Evolutionary conservation across 2,113 vertebrate species (phyloP), one percentile per base, ranked within the genome.

Genomic region (Lethenteron reissneri): DNA sequence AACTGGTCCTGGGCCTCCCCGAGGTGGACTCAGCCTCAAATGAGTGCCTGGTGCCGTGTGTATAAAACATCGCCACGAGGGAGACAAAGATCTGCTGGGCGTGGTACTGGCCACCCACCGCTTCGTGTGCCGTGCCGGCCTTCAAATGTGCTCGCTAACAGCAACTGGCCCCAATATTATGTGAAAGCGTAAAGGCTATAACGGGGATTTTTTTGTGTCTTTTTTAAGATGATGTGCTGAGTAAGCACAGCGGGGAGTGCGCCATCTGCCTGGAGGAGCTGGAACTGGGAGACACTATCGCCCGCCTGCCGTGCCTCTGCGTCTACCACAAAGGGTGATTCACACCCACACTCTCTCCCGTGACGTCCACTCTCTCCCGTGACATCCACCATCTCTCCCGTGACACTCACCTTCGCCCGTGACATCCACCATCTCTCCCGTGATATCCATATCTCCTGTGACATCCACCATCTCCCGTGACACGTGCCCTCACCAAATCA

Each of bases 211-310:
- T 77, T 70, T 72, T 76, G 70, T 69, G 81, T 68, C 80, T 72
- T 77, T 77, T 77, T 76, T 10, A 80, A 96, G 92, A 95, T 86
- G 90, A 96, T 73, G 88, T 96, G 70, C 85, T 96, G 78, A 81
- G 81, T 72, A 95, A 95, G 84, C 89, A 92, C 72, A 78, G 87
- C 73, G 90, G 89, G 76, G 92, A 96, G 80, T 96, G 92, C 87
- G 86, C 92, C 74, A 95, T 96, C 82, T 96, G 92, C 79, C 81
- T 96, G 79, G 92, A 96, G 78, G 90, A 95, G 71, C 77, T 96
- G 78, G 81, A 83, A 70, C 92, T 94, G 80, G 92, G 92, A 71
- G 90, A 95, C 77, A 95, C 90, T 69, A 96, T 96, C 75, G 92
- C 90, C 62, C 85, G 92, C 15, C 84, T 96, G 80, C 90, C 92